Conservation (phyloP, 1,140 invertebrate genomes). For the Tribolium castaneum region DNA sequence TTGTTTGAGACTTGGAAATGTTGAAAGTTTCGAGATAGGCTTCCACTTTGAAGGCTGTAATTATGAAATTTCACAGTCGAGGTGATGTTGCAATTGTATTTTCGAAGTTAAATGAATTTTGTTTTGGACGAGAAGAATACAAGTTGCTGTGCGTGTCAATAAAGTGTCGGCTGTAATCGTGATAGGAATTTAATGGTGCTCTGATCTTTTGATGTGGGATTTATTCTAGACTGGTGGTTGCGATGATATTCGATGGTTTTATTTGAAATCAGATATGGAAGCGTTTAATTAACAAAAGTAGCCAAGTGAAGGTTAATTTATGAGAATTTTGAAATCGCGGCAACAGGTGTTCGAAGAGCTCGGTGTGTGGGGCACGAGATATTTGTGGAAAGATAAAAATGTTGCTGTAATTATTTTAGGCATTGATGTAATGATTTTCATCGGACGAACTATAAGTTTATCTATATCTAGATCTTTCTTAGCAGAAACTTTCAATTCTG, state of each 20-base stretch:
- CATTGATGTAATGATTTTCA: too few relatives aligned
- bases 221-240: not conserved
- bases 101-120: not conserved
- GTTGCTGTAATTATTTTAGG: too few relatives aligned
- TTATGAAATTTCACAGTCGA: not conserved
- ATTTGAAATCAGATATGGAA: not conserved
- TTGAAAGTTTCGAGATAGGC: not conserved
- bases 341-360: not conserved
- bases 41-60: not conserved
- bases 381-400: not conserved
- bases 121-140: not conserved
- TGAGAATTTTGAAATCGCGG: not conserved
- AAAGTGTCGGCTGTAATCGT: not conserved
- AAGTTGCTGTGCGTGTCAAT: not conserved
- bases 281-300: not conserved
- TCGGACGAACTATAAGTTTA: too few relatives aligned
- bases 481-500: too few relatives aligned
- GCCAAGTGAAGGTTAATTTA: not conserved
- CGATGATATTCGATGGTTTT: not conserved
- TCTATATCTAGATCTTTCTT: too few relatives aligned
- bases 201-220: not conserved
- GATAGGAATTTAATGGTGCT: not conserved
- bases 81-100: not conserved
- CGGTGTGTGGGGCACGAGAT: not conserved
- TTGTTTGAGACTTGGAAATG: not conserved